These are phyloP conservation scores for Gryllus bimaculatus DNA, from an alignment of 1,140 invertebrate species.

Conservation along the genomic window DNA sequence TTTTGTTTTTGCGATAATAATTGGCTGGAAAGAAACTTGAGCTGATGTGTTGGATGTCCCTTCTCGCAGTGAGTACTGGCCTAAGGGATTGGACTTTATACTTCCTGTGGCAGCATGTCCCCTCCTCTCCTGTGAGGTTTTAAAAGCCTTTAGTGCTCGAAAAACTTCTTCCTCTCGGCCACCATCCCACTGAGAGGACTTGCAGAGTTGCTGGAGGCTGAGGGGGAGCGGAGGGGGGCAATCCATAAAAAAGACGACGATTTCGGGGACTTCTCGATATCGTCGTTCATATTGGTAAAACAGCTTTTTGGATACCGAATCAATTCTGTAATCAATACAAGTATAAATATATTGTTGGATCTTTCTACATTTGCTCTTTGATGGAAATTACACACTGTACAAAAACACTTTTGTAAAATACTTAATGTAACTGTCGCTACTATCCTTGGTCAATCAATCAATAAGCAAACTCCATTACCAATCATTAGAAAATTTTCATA, in stretches of 20 bases:
- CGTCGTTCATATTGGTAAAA: conserved; percentile 16
- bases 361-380: too few species aligned
- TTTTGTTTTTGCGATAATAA: conserved; percentile 18
- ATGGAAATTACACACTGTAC: too few species aligned
- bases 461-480: too few species aligned
- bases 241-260: conserved; percentile 24
- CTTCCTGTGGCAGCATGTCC: background rate
- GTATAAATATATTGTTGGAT: too few species aligned
- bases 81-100: background rate
- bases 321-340: conserved; percentile 24
- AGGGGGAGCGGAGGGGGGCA: conserved; percentile 22
- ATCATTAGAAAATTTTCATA: too few species aligned
- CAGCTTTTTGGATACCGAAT: conserved; percentile 25
- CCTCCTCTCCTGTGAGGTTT: conserved; percentile 16
- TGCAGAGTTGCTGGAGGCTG: conserved; percentile 27
- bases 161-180: conserved; percentile 56
- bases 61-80: background rate
- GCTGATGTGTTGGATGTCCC: background rate
- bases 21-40: background rate
- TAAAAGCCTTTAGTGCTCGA: conserved; percentile 37
- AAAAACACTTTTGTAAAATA: too few species aligned
- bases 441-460: too few species aligned
- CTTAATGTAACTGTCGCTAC: too few species aligned
- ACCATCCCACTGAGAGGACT: conserved; percentile 51
- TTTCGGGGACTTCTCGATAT: conserved; percentile 14